A percentile compares a stretch with the other conserved stretches of the same genome.
phyloP scores from a whole-genome alignment of 1,140 invertebrate species.

The Arion vulgaris region DNA sequence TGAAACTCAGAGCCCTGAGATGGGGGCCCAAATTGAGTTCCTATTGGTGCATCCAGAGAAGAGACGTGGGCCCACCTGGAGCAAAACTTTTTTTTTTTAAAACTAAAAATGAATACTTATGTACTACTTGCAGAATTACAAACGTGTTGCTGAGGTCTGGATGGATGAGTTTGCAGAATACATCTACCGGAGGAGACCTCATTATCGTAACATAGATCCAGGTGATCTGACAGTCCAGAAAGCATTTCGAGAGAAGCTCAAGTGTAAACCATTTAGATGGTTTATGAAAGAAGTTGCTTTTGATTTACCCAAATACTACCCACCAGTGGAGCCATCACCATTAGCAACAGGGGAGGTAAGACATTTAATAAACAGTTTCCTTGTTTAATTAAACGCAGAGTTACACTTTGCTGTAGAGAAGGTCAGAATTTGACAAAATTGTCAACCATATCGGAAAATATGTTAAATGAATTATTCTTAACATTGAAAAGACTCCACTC shows the following conservation, averaged over 20 bases:
- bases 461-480: background rate
- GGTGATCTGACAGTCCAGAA: constrained; percentile 88
- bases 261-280: constrained; percentile 96
- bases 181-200: constrained; percentile 85
- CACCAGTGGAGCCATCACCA: constrained; percentile 90
- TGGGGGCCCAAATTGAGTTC: too few species aligned
- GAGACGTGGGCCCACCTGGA: too few species aligned
- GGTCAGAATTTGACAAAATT: background rate
- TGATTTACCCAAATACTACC: constrained; percentile 91
- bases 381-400: background rate
- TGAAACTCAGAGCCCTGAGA: too few species aligned
- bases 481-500: too few species aligned
- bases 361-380: background rate
- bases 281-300: constrained; percentile 96
- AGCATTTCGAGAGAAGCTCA: constrained; percentile 81
- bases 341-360: constrained; percentile 86
- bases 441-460: background rate
- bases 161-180: constrained; percentile 91
- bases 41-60: too few species aligned
- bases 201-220: constrained; percentile 78
- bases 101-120: too few species aligned
- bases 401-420: too few species aligned
- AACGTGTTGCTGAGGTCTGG: constrained; percentile 80
- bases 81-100: too few species aligned
- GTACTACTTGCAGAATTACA: constrained; percentile 74